Evolutionary conservation across 2,888 invertebrate genomes (phyloP), one percentile per base, ranked within the genome.

Genomic region (Cordilura impudica): DNA sequence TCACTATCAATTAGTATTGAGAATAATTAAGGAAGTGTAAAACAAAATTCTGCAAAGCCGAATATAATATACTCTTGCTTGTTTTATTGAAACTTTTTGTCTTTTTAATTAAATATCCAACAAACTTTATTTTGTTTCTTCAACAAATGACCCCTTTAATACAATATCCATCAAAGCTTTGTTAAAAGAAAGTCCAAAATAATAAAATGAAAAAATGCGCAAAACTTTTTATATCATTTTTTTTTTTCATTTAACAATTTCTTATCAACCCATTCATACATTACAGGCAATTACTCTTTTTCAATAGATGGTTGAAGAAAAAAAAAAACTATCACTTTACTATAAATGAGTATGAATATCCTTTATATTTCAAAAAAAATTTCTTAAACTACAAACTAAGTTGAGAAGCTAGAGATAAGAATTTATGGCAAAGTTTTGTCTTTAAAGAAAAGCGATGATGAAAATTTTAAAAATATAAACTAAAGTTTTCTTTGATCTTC

Each of bases 241-340:
- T 60, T 3, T 21, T 18, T 31, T 19, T 35, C 10, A 29, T 35
- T 56, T 7, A 16, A 56, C 23, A 53, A 77, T 71, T 71, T 66
- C 53, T 71, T 71, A 60, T 53, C 65, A 71, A 10, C 18, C 43
- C 49, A 26, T 60, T 54, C 39, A 45, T 77, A 58, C 7, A 72
- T 72, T 67, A 61, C 71, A 66, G 71, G 54, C 77, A 77, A 72
- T 77, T 77, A 72, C 71, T 54, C 47, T 51, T 71, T 53, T 60
- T 60, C 53, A 66, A 60, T 51, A 39, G 47, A 54, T 69, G 69
- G 2, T 19, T 14, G 1, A 21, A 47, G 8, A 2, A 61, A 26
- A 63, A 49, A 16, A 10, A 26, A 61, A 65, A 58, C 47, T 67
- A 71, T 71, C 65, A 29, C 60, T 35, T 47, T 72, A 77, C 54